Base-by-base conservation (phyloP, 2,113 vertebrate species). In the Coracopsis vasa region DNA sequence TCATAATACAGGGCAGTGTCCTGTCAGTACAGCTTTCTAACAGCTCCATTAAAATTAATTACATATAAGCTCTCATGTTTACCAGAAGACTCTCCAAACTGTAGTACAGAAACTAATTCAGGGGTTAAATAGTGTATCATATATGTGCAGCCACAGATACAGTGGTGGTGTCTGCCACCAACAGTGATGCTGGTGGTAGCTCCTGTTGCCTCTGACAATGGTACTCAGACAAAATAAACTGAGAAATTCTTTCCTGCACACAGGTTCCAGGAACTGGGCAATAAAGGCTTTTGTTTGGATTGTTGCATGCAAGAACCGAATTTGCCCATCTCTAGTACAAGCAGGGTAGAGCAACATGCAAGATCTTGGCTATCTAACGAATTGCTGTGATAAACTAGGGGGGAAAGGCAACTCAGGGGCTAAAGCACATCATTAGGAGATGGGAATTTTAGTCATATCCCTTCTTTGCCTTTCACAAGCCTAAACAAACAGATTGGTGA, bases 51-150 rank as follows among this genome's bases (percentile, higher is more conserved):
- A 6, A 50, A 50, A 37, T 14, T 2, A 50, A 37, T 13, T 2
- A 13, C 45, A n/a, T 2, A 4, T 23, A 14, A 80, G 28, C 20
- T 21, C 2, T 31, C 8, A 5, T 3, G 2, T 6, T 39, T 60
- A 13, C 25, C 51, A 37, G 35, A 21, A 51, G 21, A 41, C 25
- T 17, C 10, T 74, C 53, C 5, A 9, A 65, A 28, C 28, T 82
- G 27, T 31, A 4, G 9, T 3, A 41, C 24, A 54, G 69, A 67
- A 81, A 47, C 4, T 6, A 28, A 48, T 37, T 37, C 48, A 23
- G 42, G 47, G 1, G 27, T 90, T 83, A 6, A 13, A 4, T 2
- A 23, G 25, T 9, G 21, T 47, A 21, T 15, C 4, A 16, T 7
- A 5, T 16, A 13, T 42, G 75, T 47, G 18, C 65, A 81, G 64